Evolutionary conservation across 1,140 invertebrate genomes (phyloP).

Genomic region (Rhagoletis zephyria): DNA sequence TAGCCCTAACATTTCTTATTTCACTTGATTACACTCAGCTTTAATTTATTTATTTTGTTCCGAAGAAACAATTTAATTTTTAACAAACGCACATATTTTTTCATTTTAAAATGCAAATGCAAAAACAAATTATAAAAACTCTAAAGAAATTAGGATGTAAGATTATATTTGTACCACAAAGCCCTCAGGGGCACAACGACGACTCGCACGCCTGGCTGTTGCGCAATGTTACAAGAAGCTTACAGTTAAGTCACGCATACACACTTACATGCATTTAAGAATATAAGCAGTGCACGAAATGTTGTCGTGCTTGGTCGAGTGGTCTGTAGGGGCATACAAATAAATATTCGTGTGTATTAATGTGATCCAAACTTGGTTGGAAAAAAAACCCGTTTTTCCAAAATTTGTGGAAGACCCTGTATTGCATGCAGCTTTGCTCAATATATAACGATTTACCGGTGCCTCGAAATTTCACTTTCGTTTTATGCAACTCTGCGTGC

Average conservation of each 20-base stretch:
- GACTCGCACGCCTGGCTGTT: background rate
- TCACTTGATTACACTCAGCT: background rate
- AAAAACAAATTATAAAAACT: background rate
- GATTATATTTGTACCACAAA: conserved; percentile 16
- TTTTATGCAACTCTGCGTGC: too few species aligned
- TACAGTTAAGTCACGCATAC: background rate
- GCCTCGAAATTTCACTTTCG: too few species aligned
- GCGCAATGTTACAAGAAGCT: conserved; percentile 2
- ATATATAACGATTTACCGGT: too few species aligned
- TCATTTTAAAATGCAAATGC: background rate
- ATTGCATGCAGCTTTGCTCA: too few species aligned
- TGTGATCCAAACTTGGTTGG: too few species aligned
- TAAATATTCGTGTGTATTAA: background rate
- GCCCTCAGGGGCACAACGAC: background rate
- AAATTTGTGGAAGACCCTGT: too few species aligned
- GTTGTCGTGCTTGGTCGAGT: conserved; percentile 25
- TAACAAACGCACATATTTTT: background rate
- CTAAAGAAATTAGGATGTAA: conserved; percentile 7
- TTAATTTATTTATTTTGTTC: conserved; percentile 8
- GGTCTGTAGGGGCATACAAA: conserved; percentile 22
- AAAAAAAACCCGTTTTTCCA: too few species aligned
- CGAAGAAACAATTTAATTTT: background rate
- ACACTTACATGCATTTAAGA: background rate
- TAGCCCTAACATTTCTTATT: too few species aligned
- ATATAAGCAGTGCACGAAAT: background rate